A percentile compares a stretch with the other conserved stretches of the same genome.
These are phyloP conservation scores for Erebia ligea DNA, from an alignment of 2,888 invertebrate species.

Conservation along the genomic window DNA sequence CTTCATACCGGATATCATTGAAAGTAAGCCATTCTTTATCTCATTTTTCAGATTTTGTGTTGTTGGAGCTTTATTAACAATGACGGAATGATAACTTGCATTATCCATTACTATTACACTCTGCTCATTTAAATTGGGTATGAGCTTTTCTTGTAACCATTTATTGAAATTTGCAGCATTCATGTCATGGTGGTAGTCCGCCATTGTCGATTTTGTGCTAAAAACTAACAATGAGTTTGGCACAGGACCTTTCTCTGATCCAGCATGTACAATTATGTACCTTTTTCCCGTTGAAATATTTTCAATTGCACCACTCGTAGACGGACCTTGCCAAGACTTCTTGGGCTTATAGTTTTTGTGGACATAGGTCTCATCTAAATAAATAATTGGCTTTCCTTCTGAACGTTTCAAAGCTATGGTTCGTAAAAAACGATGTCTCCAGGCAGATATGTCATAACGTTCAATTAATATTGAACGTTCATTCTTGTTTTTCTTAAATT, in stretches of 20 bases:
- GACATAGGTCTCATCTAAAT: slow-evolving; percentile 44
- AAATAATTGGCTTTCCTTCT: slow-evolving; percentile 42
- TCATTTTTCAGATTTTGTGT: too few relatives aligned
- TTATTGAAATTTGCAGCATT: too few relatives aligned
- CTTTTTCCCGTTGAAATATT: slow-evolving; percentile 45
- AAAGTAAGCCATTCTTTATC: too few relatives aligned
- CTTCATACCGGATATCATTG: too few relatives aligned
- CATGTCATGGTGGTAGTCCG: too few relatives aligned
- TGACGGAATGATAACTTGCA: too few relatives aligned
- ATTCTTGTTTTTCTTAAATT: slow-evolving; percentile 40
- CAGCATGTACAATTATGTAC: slow-evolving; percentile 46
- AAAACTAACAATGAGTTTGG: slow-evolving; percentile 39
- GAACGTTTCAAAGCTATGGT: slow-evolving; percentile 34
- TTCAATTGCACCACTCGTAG: slow-evolving; percentile 38
- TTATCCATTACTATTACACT: too few relatives aligned
- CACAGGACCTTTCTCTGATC: slow-evolving; percentile 27
- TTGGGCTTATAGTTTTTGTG: slow-evolving; percentile 44
- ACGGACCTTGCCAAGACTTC: slow-evolving; percentile 42
- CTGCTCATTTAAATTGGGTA: too few relatives aligned
- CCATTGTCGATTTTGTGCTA: slow-evolving; percentile 42
- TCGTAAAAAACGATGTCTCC: slow-evolving; percentile 42
- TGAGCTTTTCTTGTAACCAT: too few relatives aligned
- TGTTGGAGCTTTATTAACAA: too few relatives aligned
- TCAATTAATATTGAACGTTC: slow-evolving; percentile 43
- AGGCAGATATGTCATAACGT: slow-evolving; percentile 43